phyloP scores from a whole-genome alignment of 2,797 vertebrate genomes.

The Anisognathus igniventris region DNA sequence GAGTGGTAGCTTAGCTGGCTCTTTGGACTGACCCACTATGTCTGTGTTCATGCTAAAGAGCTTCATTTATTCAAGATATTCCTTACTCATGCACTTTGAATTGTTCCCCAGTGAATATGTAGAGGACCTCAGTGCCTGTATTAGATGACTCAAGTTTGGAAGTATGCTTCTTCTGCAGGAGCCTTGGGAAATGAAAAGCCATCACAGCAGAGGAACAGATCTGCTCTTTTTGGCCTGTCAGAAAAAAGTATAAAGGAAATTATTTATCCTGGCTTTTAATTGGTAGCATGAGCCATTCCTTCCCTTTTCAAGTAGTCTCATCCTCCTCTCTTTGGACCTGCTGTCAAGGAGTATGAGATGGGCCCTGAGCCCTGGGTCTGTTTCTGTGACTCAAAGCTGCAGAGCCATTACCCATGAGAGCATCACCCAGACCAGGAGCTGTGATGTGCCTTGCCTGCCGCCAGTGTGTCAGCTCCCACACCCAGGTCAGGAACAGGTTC shows the following conservation, averaged over 20 bases:
- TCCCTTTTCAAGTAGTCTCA: not conserved
- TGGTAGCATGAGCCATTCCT: not conserved
- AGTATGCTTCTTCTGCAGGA: not conserved
- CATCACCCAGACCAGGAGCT: not conserved
- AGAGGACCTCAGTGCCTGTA: not conserved
- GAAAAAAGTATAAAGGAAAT: not conserved
- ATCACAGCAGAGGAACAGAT: not conserved
- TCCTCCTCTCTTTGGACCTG: not conserved
- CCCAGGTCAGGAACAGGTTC: not conserved
- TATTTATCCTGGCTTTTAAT: not conserved
- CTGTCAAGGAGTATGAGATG: not conserved
- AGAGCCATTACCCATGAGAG: not conserved
- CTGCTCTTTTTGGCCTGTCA: not conserved
- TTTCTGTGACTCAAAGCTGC: not conserved
- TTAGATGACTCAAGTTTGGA: not conserved
- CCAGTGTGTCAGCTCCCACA: not conserved
- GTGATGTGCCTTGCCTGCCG: not conserved
- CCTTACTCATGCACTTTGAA: not conserved
- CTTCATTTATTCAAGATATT: not conserved
- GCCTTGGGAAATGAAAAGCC: not conserved
- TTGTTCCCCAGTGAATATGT: accelerated
- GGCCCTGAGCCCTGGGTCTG: not conserved
- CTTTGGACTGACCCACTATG: not conserved
- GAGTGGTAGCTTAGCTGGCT: not conserved
- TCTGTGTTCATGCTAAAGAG: not conserved